A percentile compares a stretch with the other conserved stretches of the same genome.
These are phyloP conservation scores for Cerastis leucographa DNA, from an alignment of 2,888 invertebrate genomes.

Conservation along the genomic window DNA sequence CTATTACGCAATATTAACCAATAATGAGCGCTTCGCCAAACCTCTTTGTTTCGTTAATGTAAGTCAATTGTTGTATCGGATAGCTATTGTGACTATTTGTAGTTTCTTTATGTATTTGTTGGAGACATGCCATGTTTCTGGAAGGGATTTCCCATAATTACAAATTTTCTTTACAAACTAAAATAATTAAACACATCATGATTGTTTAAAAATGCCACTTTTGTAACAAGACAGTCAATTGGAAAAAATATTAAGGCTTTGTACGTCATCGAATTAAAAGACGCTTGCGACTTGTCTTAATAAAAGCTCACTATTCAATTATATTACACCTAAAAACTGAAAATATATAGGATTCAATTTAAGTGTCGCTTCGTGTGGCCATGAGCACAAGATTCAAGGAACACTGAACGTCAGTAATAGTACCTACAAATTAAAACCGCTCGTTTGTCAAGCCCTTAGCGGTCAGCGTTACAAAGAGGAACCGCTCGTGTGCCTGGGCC, in stretches of 20 bases:
- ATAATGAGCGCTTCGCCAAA: slow-evolving; percentile 22
- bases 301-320: not conserved
- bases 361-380: not conserved
- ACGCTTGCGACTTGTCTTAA: not conserved
- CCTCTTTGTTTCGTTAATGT: slow-evolving; percentile 20
- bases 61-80: slow-evolving; percentile 27
- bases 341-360: not conserved
- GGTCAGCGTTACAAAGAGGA: not conserved
- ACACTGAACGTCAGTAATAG: not conserved
- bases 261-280: too few species aligned
- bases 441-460: not conserved
- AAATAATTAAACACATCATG: not conserved
- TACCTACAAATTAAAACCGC: not conserved
- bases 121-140: not conserved
- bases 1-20: slow-evolving; percentile 28
- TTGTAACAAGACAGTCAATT: too few species aligned
- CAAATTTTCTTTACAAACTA: not conserved
- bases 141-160: not conserved
- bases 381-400: not conserved
- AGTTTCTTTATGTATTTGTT: not conserved
- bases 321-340: not conserved
- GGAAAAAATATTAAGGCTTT: not conserved
- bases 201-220: not conserved
- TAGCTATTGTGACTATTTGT: slow-evolving; percentile 11
- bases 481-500: not conserved